phyloP scores from a whole-genome alignment of 2,113 vertebrate species.

The Dromaius novaehollandiae region DNA sequence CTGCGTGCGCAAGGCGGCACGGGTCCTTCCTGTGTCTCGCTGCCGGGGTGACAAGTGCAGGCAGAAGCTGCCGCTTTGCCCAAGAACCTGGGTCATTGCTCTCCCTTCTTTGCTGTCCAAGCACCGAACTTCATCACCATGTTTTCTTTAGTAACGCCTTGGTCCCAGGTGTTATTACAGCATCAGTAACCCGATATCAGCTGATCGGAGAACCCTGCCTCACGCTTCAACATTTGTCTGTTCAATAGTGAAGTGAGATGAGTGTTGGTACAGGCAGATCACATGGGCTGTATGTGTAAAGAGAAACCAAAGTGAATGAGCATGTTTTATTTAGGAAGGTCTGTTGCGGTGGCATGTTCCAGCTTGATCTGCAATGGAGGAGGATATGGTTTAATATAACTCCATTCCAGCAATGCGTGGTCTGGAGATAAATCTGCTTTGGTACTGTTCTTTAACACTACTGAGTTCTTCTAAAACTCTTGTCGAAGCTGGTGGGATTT shows the following conservation, averaged over 20 bases:
- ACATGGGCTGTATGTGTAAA: background rate
- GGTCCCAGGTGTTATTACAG: background rate
- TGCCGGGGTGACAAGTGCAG: background rate
- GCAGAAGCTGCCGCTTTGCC: background rate
- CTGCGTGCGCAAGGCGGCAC: too few relatives aligned
- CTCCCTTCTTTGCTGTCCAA: too few relatives aligned
- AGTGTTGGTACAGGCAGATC: background rate
- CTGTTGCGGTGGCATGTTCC: background rate
- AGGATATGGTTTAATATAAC: background rate
- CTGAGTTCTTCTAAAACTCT: too few relatives aligned
- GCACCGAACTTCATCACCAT: too few relatives aligned
- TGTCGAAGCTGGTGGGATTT: too few relatives aligned
- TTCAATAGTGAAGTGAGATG: too few relatives aligned
- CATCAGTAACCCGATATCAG: background rate
- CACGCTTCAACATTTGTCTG: background rate
- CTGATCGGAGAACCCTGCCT: background rate
- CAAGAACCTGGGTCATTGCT: background rate
- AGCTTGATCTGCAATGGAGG: background rate
- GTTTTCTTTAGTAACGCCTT: background rate
- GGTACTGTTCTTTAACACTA: too few relatives aligned
- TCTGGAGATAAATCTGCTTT: background rate
- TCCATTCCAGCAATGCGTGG: background rate
- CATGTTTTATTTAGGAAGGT: background rate
- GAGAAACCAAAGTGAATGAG: background rate
- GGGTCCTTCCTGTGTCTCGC: background rate